phyloP scores from a whole-genome alignment of 2,797 vertebrate species.

The Hippocampus kuda region DNA sequence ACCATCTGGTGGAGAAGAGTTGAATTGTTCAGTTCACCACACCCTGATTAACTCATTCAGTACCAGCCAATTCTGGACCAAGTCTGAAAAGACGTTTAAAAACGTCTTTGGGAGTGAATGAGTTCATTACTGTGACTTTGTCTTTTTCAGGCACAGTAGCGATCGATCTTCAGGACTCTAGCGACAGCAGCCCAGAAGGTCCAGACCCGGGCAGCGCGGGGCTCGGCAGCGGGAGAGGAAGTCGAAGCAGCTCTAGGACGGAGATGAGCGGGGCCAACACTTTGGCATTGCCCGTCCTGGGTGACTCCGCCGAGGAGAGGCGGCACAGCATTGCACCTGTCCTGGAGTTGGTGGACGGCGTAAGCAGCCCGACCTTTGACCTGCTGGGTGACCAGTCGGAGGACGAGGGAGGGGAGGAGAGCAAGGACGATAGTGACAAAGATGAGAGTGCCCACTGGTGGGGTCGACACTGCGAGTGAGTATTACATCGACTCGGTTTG shows the following conservation, averaged over 20 bases:
- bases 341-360: conserved; percentile 72
- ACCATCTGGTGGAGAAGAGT: conserved; percentile 45
- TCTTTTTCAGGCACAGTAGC: conserved; percentile 69
- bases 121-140: not conserved
- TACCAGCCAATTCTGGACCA: too few species aligned
- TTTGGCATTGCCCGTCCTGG: conserved; percentile 60
- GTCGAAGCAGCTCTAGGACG: conserved; percentile 55
- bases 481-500: not conserved
- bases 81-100: too few species aligned
- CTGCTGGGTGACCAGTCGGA: conserved; percentile 74
- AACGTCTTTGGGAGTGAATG: too few species aligned
- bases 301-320: conserved; percentile 60
- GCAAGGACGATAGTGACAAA: conserved; percentile 62
- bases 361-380: conserved; percentile 68
- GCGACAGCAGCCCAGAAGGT: conserved; percentile 71
- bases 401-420: conserved; percentile 70
- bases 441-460: conserved; percentile 67
- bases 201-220: conserved; percentile 44
- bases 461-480: conserved; percentile 70
- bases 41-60: not conserved
- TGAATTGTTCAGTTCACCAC: conserved; percentile 4
- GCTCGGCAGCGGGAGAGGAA: conserved; percentile 41
- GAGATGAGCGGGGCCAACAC: conserved; percentile 63
- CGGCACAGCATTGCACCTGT: conserved; percentile 76
- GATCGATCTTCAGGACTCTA: conserved; percentile 76